phyloP scores from a whole-genome alignment of 2,888 invertebrate genomes.

The Hyposoter dolosus region DNA sequence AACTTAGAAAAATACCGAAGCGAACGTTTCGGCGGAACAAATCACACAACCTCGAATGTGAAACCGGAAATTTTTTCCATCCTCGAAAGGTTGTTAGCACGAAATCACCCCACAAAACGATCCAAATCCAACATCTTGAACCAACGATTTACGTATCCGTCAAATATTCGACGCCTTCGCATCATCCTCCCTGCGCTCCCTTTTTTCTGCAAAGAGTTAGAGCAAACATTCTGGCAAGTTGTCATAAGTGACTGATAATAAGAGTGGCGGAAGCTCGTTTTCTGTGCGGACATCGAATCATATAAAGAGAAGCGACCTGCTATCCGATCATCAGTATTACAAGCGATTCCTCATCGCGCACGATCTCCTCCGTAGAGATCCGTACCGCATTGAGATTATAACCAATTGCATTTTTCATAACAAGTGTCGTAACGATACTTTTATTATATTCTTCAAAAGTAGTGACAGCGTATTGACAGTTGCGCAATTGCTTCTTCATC shows the following conservation, averaged over 20 bases:
- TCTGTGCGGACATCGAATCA: conserved; percentile 66
- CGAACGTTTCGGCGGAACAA: background rate
- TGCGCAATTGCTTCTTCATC: background rate
- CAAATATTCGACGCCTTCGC: background rate
- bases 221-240: conserved; percentile 73
- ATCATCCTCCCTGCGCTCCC: background rate
- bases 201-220: conserved; percentile 75
- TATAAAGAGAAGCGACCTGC: conserved; percentile 68
- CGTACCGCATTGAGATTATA: conserved; percentile 11
- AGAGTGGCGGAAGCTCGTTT: conserved; percentile 76
- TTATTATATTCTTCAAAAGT: background rate
- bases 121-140: conserved; percentile 40
- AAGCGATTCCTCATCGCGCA: conserved; percentile 47
- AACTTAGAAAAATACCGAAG: background rate
- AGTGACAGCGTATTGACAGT: conserved; percentile 1
- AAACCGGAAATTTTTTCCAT: background rate
- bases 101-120: background rate
- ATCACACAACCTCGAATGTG: background rate
- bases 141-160: conserved; percentile 46
- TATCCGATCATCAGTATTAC: conserved; percentile 61
- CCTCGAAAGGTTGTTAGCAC: background rate
- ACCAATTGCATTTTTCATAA: conserved; percentile 24
- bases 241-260: conserved; percentile 77
- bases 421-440: conserved; percentile 6
- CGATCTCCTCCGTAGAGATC: conserved; percentile 23